Evolutionary conservation across 2,888 invertebrate genomes (phyloP), one percentile per base, ranked within the genome.

Genomic region (Plagiodera versicolora): DNA sequence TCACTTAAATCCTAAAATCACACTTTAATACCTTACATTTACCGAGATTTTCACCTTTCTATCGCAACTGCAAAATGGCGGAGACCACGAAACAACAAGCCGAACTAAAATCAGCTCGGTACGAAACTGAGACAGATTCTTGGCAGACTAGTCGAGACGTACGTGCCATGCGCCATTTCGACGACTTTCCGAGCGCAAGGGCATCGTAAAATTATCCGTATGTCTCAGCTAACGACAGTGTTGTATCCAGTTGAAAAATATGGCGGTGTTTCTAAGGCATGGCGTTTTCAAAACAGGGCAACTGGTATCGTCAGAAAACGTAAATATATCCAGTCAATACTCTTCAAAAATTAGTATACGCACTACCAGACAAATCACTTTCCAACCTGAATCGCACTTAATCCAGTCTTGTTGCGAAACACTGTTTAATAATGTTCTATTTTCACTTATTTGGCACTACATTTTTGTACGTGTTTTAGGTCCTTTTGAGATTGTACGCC

Each of bases 31-130:
- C 83, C 83, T 84, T 83, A 84, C 86, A 86, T 87, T 86, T 85
- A 86, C 85, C 84, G 86, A 71, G 86, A 87, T 88, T 89, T 89
- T 89, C 89, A 89, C 89, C 89, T 90, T 88, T 90, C 91, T 89
- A 91, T 91, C 73, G 90, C 90, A 90, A 91, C 89, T 87, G 89
- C 88, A 91, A 90, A 89, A 92, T 92, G 92, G 92, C 92, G 91
- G 90, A 89, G 85, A 88, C 87, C 86, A 70, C 69, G 70, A 69
- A 70, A 89, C 87, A 88, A 89, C 88, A 88, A 89, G 88, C 89
- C 86, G 87, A 87, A 87, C 85, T 86, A 86, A 80, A 70, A 80
- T 83, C 84, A 84, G 84, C 85, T 76, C 83, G 84, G 82, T 74
- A 75, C 73, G 76, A 75, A 73, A 71, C 67, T 70, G 80, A 71